A percentile compares a stretch with the other conserved stretches of the same genome.
Evolutionary conservation across 92 coral and sea anemone species (phyloP).

Genomic region (Phenganax marumi): DNA sequence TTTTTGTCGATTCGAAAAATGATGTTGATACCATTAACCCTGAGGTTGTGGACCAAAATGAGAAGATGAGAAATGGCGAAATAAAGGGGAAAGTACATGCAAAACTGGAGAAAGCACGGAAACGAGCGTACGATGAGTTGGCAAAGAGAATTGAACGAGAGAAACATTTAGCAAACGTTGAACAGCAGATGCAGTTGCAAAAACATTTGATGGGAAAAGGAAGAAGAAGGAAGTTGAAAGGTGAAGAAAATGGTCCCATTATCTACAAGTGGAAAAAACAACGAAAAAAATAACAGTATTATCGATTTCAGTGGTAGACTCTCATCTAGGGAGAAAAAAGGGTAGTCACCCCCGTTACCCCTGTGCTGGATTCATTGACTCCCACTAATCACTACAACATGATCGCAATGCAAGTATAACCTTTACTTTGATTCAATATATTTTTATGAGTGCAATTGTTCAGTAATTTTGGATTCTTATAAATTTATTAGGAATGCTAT

Average conservation of each 20-base stretch:
- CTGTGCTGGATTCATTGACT: not conserved
- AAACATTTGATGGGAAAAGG: conserved; percentile 97
- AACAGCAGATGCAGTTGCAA: conserved; percentile 72
- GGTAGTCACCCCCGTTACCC: not conserved
- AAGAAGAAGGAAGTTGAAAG: conserved; percentile 59
- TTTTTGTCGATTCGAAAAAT: conserved; percentile 84
- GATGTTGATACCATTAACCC: conserved; percentile 78
- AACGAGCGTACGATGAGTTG: conserved; percentile 72
- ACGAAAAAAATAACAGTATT: conserved; percentile 60
- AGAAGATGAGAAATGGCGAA: conserved; percentile 49
- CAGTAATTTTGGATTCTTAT: too few species aligned
- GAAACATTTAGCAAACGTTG: conserved; percentile 64
- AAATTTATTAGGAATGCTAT: too few species aligned
- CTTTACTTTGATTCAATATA: too few species aligned
- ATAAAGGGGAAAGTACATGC: conserved; percentile 45
- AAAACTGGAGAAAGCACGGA: conserved; percentile 74
- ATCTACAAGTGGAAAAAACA: conserved; percentile 85
- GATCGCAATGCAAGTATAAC: too few species aligned
- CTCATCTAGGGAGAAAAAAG: not conserved
- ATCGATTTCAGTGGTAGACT: not conserved
- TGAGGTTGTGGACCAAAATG: conserved; percentile 7
- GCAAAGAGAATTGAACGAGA: conserved; percentile 85
- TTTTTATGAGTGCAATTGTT: too few species aligned
- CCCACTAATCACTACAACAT: too few species aligned
- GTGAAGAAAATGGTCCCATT: conserved; percentile 62